A percentile compares a stretch with the other conserved stretches of the same genome.
These are phyloP conservation scores for Folsomia candida DNA, from an alignment of 2,888 invertebrate genomes.

Conservation along the genomic window DNA sequence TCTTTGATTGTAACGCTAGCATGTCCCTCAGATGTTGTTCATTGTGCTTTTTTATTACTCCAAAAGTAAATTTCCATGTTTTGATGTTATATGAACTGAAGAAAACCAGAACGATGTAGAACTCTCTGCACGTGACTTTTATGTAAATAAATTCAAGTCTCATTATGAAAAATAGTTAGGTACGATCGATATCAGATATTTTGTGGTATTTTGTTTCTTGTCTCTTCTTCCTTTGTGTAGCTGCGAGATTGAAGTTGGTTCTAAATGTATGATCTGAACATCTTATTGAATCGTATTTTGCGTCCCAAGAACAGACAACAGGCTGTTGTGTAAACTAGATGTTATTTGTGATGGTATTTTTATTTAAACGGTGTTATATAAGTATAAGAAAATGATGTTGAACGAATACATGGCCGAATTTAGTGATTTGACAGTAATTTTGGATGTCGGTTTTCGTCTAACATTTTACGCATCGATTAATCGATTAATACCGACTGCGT, in stretches of 20 bases:
- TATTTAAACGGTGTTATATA: not conserved
- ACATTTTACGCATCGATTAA: not conserved
- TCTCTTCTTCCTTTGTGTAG: not conserved
- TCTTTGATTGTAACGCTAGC: not conserved
- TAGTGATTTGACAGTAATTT: not conserved
- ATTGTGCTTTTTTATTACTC: not conserved
- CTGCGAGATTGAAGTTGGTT: not conserved
- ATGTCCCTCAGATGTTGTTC: not conserved
- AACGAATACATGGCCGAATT: not conserved
- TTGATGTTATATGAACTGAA: not conserved
- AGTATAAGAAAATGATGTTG: not conserved
- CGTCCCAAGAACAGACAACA: no score
- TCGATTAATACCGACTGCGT: slow-evolving; percentile 35
- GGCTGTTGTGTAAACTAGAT: no score
- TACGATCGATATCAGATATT: not conserved
- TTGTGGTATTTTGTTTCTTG: not conserved
- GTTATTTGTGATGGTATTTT: not conserved
- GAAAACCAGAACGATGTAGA: slow-evolving; percentile 3
- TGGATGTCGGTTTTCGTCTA: not conserved
- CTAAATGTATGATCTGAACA: not conserved
- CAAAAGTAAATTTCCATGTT: not conserved
- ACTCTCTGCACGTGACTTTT: not conserved
- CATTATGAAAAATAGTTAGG: slow-evolving; percentile 1
- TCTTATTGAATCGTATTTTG: no score
- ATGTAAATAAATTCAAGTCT: not conserved